Base-by-base conservation (phyloP, 2,797 vertebrate species). In the Xenopus petersii region DNA sequence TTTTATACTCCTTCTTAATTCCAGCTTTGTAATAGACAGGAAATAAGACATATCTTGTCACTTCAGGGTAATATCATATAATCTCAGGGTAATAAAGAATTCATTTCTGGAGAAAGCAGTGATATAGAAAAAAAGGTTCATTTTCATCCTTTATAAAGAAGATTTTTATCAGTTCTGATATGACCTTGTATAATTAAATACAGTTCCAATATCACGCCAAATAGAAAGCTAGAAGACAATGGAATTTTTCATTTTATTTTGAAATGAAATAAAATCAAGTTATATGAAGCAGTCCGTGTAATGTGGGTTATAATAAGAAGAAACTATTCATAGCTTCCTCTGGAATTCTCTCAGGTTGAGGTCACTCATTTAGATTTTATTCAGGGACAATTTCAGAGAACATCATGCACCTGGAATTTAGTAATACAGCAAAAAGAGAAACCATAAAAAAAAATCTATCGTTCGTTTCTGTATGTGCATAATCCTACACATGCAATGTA, bases 141-240 rank as follows among this genome's bases (percentile, higher is more conserved):
- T 92, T 92, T 92, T 88, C 81, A 81, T 85, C 89, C 84, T 89
- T 86, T 87, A 85, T 56, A 75, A 88, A 91, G 87, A 61, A 62
- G 65, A 84, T 81, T 83, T 87, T 89, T 88, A 83, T 88, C 83
- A 86, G 71, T 83, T 90, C 84, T 86, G 84, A 89, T 91, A 83
- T 91, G 89, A 92, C 90, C 87, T 88, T 85, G 84, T 90, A 83
- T 91, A 92, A 92, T 90, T 93, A 92, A 91, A 91, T 92, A 88
- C 86, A 86, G 87, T 90, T 89, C 84, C 87, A 84, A 87, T 87
- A 90, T 89, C 87, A 87, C 83, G 85, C 88, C 86, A 90, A 87
- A 89, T 84, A 81, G 85, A 76, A 87, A 81, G 75, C 75, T 84
- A 81, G 77, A 82, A 89, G 88, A 89, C 87, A 90, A 82, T 85